Conservation (phyloP, 2,113 vertebrate genomes). For the Cephalophus harveyi region DNA sequence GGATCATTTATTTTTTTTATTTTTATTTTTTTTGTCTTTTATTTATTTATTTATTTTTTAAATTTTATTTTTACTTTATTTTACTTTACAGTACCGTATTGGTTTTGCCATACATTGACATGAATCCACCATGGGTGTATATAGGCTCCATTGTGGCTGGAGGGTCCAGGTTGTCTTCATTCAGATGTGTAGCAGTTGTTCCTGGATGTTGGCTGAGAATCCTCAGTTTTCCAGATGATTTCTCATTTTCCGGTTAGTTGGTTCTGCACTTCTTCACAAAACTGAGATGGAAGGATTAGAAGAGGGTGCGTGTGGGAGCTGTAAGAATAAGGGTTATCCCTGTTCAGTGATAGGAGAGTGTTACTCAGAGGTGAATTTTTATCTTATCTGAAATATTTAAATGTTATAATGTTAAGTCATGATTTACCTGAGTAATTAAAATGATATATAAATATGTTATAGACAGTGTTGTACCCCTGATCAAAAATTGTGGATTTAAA, state of each 20-base stretch:
- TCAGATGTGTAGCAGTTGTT: neutral
- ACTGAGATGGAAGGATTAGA: neutral
- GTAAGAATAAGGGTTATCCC: neutral
- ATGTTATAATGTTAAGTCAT: neutral
- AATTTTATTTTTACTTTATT: too few relatives aligned
- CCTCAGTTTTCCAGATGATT: neutral
- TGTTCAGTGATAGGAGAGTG: neutral
- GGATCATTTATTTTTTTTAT: too few relatives aligned
- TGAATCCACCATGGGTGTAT: too few relatives aligned
- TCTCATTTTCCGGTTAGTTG: neutral
- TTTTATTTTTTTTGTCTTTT: too few relatives aligned
- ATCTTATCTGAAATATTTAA: neutral
- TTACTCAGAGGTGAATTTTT: neutral
- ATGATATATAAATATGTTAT: neutral
- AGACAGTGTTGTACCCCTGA: too few relatives aligned
- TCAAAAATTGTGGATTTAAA: neutral
- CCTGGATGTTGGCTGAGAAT: neutral
- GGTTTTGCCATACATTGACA: too few relatives aligned
- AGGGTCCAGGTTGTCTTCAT: neutral
- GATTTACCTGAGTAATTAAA: neutral
- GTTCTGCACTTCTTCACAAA: neutral
- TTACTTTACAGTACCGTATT: too few relatives aligned
- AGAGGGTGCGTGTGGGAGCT: neutral
- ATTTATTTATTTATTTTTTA: too few relatives aligned
- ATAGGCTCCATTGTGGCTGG: neutral